phyloP scores from a whole-genome alignment of 2,113 vertebrate species.

The Phrynosoma platyrhinos region DNA sequence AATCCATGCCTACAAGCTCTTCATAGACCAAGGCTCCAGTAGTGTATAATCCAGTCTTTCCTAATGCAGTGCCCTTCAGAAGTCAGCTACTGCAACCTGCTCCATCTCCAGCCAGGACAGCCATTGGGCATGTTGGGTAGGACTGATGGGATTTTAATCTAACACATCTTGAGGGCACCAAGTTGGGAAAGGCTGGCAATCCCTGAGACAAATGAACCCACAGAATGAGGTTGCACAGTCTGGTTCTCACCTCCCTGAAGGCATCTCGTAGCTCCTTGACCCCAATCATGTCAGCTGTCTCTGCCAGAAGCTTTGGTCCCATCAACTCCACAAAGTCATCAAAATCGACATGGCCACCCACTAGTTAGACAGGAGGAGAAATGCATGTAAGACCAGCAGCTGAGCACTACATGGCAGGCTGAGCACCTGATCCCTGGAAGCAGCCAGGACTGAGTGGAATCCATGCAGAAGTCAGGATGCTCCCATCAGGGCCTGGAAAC shows the following conservation, averaged over 20 bases:
- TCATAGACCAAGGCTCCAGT: too few relatives aligned
- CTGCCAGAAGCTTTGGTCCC: slow-evolving; percentile 97
- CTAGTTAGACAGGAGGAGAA: slow-evolving; percentile 75
- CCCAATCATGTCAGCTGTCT: slow-evolving; percentile 99
- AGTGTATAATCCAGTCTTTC: neutral
- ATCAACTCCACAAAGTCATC: slow-evolving; percentile 99
- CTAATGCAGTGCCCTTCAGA: neutral
- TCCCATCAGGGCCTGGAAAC: neutral
- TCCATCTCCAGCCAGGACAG: neutral
- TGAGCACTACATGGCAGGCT: neutral
- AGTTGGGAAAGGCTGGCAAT: neutral
- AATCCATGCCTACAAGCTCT: too few relatives aligned
- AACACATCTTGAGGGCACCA: neutral
- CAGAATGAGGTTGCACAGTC: accelerated
- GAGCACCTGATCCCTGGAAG: neutral
- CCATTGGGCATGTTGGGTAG: neutral
- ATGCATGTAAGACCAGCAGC: accelerated
- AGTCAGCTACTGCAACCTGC: neutral
- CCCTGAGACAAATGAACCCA: neutral
- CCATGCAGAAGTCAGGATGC: neutral
- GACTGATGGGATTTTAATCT: neutral
- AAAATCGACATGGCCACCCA: slow-evolving; percentile 98
- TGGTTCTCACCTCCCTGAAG: slow-evolving; percentile 91
- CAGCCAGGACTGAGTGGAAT: neutral
- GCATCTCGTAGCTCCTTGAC: slow-evolving; percentile 96